phyloP scores from a whole-genome alignment of 1,140 invertebrate genomes.

The Drosophila bifasciata region DNA sequence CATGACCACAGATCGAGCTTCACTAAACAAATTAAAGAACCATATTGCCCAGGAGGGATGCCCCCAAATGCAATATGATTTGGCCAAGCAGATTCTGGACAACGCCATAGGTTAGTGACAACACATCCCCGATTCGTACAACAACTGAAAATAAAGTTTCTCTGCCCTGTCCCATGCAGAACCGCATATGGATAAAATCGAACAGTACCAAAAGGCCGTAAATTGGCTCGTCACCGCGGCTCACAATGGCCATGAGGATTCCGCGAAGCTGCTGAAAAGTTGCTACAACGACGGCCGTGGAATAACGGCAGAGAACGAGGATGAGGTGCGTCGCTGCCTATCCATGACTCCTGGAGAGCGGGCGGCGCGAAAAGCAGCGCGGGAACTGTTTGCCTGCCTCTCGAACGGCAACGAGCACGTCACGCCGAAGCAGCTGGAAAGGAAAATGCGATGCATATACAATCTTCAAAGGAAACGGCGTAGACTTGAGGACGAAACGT shows the following conservation, averaged over 20 bases:
- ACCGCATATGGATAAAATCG: slow-evolving; percentile 68
- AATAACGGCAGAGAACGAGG: slow-evolving; percentile 91
- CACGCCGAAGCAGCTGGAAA: slow-evolving; percentile 90
- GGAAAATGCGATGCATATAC: slow-evolving; percentile 88
- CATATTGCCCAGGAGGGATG: slow-evolving; percentile 89
- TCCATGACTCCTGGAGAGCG: slow-evolving; percentile 93
- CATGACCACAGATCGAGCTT: slow-evolving; percentile 84
- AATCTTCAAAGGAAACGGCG: slow-evolving; percentile 84
- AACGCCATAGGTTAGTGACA: slow-evolving; percentile 85
- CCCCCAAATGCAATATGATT: slow-evolving; percentile 88
- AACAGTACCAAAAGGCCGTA: slow-evolving; percentile 88
- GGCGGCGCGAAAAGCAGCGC: slow-evolving; percentile 92
- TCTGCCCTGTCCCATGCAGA: slow-evolving; percentile 36
- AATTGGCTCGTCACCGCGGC: slow-evolving; percentile 95
- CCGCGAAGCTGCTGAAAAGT: slow-evolving; percentile 90
- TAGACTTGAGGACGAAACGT: slow-evolving; percentile 57
- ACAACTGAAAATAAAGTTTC: background rate
- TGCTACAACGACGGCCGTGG: slow-evolving; percentile 91
- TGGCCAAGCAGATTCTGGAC: slow-evolving; percentile 87
- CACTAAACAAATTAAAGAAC: slow-evolving; percentile 86
- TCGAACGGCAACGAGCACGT: slow-evolving; percentile 94
- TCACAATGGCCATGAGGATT: slow-evolving; percentile 94
- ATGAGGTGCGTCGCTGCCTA: slow-evolving; percentile 92
- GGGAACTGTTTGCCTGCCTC: slow-evolving; percentile 92
- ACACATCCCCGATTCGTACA: too few relatives aligned